Base-by-base conservation (phyloP, 2,113 vertebrate species). In the Charina bottae region DNA sequence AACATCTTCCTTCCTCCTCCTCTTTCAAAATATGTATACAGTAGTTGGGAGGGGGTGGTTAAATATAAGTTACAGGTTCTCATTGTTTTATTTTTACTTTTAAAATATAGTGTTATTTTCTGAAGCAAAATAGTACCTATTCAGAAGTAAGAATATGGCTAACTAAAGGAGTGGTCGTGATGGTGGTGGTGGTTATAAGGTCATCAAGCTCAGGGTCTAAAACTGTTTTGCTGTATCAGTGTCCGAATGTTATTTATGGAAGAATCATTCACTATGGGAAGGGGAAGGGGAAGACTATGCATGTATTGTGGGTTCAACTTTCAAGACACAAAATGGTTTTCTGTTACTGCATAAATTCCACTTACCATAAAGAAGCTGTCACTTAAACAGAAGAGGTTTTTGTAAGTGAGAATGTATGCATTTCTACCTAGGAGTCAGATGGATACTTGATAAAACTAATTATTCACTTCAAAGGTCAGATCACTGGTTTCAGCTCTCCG, bases 361-460 rank as follows among this genome's bases (percentile, higher is more conserved):
- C 2, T 24, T 84, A 33, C 6, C 26, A 28, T 54, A 46, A 89
- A 64, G 49, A 42, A 54, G 11, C 42, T 58, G 53, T 53, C 3
- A 53, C 21, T 59, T 83, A 72, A 55, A 78, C 21, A 49, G 59
- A 89, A 85, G 17, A 49, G 59, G 54, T 6, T 49, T 86, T 95
- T 91, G 60, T 26, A 91, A 86, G 84, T 84, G 59, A 89, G 53
- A 83, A 55, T 59, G 28, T 85, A 6, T 10, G 4, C 84, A 55
- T 91, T 90, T 86, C 49, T 90, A n/a, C 55, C 12, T 83, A 49
- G 28, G 49, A 91, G 6, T n/a, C 88, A 90, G 83, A 59, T 42
- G 23, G 28, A 12, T 19, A 33, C 8, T 4, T 90, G n/a, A 54
- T 2, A 23, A 17, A 72, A 78, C 8, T 46, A 91, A 91, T 91